phyloP scores from a whole-genome alignment of 2,113 vertebrate species.

The Conger conger region DNA sequence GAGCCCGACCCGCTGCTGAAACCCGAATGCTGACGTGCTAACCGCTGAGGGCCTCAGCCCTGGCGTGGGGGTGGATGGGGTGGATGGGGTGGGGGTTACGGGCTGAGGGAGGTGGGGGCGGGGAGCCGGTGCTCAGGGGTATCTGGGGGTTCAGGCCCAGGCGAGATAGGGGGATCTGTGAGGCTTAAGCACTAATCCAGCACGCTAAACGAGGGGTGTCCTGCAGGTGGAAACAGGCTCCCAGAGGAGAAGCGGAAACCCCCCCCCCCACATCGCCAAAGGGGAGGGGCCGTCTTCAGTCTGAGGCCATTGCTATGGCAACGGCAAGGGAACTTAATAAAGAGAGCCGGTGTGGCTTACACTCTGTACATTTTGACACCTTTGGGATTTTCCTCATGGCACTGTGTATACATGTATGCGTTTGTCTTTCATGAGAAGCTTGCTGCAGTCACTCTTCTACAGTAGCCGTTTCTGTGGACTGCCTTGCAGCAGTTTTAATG shows the following conservation, averaged over 20 bases:
- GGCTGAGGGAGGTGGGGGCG: background rate
- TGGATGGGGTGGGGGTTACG: too few relatives aligned
- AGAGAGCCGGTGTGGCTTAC: background rate
- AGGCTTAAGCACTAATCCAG: conserved; percentile 9
- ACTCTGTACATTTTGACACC: background rate
- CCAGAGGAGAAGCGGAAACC: background rate
- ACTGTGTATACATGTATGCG: background rate
- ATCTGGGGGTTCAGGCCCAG: background rate
- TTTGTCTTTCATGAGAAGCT: background rate
- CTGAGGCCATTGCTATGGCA: background rate
- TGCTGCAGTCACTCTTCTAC: background rate
- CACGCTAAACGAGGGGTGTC: conserved; percentile 9
- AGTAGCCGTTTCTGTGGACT: background rate
- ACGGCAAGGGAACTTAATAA: background rate
- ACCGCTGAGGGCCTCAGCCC: too few relatives aligned
- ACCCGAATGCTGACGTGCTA: background rate
- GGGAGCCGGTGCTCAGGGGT: background rate
- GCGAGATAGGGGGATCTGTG: conserved; percentile 10
- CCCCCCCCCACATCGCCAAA: background rate
- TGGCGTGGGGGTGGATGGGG: too few relatives aligned
- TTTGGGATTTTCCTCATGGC: background rate
- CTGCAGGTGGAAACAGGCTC: conserved; percentile 17
- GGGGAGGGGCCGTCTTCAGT: background rate
- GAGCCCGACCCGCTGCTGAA: background rate
- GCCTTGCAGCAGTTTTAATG: background rate